A percentile compares a stretch with the other conserved stretches of the same genome.
phyloP scores from a whole-genome alignment of 2,113 vertebrate species.

The Percina caprodes region DNA sequence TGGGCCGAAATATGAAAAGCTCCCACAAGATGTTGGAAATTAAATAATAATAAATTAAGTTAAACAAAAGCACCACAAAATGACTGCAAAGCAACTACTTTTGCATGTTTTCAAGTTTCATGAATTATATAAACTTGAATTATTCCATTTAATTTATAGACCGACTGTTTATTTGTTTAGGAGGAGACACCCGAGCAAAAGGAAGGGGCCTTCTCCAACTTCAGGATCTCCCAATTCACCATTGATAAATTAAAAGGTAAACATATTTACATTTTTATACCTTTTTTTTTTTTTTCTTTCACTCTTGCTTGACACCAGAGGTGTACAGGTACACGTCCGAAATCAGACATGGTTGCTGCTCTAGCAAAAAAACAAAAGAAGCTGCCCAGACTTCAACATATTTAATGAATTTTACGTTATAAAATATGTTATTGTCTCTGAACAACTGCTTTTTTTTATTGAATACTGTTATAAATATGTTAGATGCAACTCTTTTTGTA shows the following conservation, averaged over 20 bases:
- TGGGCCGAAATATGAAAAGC: background rate
- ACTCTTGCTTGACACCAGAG: background rate
- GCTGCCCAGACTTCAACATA: background rate
- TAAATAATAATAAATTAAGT: background rate
- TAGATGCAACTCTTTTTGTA: background rate
- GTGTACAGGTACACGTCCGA: background rate
- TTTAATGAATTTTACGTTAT: background rate
- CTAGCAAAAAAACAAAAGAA: background rate
- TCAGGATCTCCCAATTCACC: conserved; percentile 83
- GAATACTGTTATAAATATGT: background rate
- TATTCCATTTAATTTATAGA: background rate
- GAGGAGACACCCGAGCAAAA: conserved; percentile 81
- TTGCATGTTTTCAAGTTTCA: background rate
- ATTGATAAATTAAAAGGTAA: conserved; percentile 84
- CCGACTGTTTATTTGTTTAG: conserved; percentile 37
- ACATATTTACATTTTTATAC: background rate
- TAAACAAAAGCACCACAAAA: background rate
- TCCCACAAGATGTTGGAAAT: background rate
- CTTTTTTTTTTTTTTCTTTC: background rate
- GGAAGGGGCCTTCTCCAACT: conserved; percentile 86
- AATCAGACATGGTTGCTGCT: background rate
- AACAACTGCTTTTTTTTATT: background rate
- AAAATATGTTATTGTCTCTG: background rate
- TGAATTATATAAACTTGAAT: background rate
- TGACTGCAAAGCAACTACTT: background rate